Conservation (phyloP, 2,797 vertebrate species). For the Echiichthys vipera region DNA sequence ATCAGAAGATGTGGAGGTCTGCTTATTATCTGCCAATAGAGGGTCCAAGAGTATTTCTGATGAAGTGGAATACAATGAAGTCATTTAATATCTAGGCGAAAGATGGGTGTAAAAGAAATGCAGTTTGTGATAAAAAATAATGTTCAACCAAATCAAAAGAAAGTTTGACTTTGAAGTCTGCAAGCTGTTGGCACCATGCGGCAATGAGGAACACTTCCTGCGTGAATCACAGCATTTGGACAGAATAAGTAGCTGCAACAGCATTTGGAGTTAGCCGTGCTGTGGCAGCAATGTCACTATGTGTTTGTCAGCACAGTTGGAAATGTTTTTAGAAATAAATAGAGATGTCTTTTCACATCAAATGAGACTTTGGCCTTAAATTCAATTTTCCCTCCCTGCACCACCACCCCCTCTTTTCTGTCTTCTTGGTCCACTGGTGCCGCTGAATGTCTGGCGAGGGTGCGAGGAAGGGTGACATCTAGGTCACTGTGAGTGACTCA, state of each 20-base stretch:
- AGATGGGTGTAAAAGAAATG: conserved; percentile 32
- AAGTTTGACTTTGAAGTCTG: conserved; percentile 47
- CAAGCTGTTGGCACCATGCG: conserved; percentile 42
- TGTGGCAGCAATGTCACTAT: conserved; percentile 67
- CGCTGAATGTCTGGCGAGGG: conserved; percentile 49
- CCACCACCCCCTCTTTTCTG: conserved; percentile 9
- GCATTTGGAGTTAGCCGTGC: conserved; percentile 36
- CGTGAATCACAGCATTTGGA: conserved; percentile 52
- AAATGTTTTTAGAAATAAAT: conserved; percentile 73
- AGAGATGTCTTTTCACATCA: conserved; percentile 76
- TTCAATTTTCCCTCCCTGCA: conserved; percentile 19
- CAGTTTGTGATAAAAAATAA: conserved; percentile 32
- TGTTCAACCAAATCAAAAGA: conserved; percentile 41
- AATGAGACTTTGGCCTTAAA: conserved; percentile 52
- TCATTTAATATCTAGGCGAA: conserved; percentile 53
- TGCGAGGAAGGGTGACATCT: conserved; percentile 67
- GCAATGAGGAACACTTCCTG: conserved; percentile 47
- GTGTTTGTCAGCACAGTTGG: conserved; percentile 61
- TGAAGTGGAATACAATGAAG: conserved; percentile 48
- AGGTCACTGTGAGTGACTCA: conserved; percentile 77
- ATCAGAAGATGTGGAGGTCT: conserved; percentile 64
- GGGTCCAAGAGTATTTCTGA: conserved; percentile 55
- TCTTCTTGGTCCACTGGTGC: conserved; percentile 62
- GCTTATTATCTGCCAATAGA: conserved; percentile 75
- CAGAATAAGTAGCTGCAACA: conserved; percentile 32